Base-by-base conservation (phyloP, 2,113 vertebrate species). In the Aegotheles bennettii region DNA sequence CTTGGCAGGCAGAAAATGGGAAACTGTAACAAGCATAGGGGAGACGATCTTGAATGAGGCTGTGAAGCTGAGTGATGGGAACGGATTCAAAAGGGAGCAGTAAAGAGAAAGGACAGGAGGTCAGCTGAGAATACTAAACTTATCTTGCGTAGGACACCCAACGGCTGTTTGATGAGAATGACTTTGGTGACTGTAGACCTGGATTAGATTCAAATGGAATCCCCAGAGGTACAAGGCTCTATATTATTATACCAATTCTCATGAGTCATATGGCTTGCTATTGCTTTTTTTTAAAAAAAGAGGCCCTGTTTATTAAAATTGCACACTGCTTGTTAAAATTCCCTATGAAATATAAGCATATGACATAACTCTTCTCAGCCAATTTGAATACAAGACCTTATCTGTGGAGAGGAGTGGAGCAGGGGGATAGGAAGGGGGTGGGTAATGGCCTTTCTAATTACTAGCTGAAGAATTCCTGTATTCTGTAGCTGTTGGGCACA, bases 41-140 rank as follows among this genome's bases (percentile, higher is more conserved):
- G 65, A 93, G 92, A 93, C 13, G 64, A 86, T 88, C 54, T 78
- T 87, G 92, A 95, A 97, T 61, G 93, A 87, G 87, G 93, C 91
- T 95, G 94, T 95, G 96, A 97, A 94, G 94, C 93, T 97, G 94
- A 94, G 83, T 93, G 93, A 96, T 97, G 88, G 93, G 92, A 95
- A 90, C 86, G 86, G 94, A 96, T 94, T 96, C 92, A 96, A 95
- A 95, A 93, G 94, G 90, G 78, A 95, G 78, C 82, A 96, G 87
- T 93, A 95, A 94, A 96, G 84, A 91, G 89, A 95, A 94, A 96
- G 93, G 96, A 97, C 95, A 97, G 95, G 80, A 97, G 95, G 90
- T 94, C 95, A 95, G 83, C 79, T 94, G 88, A 96, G 96, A 96
- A 93, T 92, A 95, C 90, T 93, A 96, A 96, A 96, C 85, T 93